These are phyloP conservation scores for Tauraco erythrolophus DNA, from an alignment of 2,113 vertebrate genomes.

Conservation along the genomic window DNA sequence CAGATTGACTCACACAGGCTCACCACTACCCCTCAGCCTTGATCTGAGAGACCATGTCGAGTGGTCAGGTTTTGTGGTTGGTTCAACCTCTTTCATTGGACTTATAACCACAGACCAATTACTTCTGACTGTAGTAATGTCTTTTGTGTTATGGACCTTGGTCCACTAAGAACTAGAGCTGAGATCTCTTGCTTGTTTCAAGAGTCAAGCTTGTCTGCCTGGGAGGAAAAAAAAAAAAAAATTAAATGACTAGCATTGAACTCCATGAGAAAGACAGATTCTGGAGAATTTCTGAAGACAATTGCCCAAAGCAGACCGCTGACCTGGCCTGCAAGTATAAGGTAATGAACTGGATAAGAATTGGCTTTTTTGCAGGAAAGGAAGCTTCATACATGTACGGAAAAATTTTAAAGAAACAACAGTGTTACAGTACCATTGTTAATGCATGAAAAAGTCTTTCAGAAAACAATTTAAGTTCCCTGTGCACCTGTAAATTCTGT, in stretches of 20 bases:
- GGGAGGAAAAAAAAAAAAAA: not conserved
- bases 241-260: not conserved
- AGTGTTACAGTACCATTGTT: not conserved
- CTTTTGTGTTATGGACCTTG: not conserved
- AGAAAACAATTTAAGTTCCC: not conserved
- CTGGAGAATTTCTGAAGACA: not conserved
- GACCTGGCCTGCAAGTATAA: not conserved
- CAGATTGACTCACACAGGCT: not conserved
- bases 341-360: not conserved
- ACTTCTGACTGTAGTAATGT: accelerated
- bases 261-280: not conserved
- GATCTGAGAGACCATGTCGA: not conserved
- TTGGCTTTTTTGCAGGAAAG: not conserved
- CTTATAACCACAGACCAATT: not conserved
- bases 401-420: constrained; percentile 8
- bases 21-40: not conserved
- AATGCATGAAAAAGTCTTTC: not conserved
- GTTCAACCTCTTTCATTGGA: not conserved
- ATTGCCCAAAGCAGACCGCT: not conserved
- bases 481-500: not conserved
- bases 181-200: not conserved
- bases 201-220: not conserved
- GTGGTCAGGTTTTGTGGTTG: not conserved
- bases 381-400: not conserved
- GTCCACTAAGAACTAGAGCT: not conserved